Base-by-base conservation (phyloP, 2,888 invertebrate genomes). In the Dryadula phaetusa region DNA sequence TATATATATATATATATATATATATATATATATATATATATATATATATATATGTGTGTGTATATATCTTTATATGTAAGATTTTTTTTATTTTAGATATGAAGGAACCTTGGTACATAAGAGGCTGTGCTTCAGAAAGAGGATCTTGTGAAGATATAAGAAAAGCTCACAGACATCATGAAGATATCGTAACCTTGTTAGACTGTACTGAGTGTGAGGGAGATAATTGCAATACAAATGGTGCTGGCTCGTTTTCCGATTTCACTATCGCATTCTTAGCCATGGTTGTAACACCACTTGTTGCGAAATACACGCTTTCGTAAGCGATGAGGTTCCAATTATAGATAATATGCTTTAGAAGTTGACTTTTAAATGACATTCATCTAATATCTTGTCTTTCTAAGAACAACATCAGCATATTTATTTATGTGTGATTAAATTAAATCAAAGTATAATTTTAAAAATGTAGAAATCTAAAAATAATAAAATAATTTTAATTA, bases 101-200 rank as follows among this genome's bases (percentile, higher is more conserved):
- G 76, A 77, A 80, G 7, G 78, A 75, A 6, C 75, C 84, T 0
- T 84, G 85, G 81, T 79, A 78, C 68, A 77, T 89, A 4, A 81
- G 91, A 10, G 90, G 88, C 2, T 91, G 91, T 60, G 82, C 82
- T 4, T 79, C 87, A 0, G 90, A 87, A 37, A 78, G 84, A 58
- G 88, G 89, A 0, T 76, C 82, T 0, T 91, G 91, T 67, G 74
- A 72, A 0, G 89, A 91, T 6, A 82, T 91, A 46, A 76, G 68
- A 47, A 77, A 73, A 49, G 77, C 83, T 0, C 85, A 84, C 52
- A 69, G 74, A 0, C 62, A 70, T 0, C 79, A 81, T 22, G 69
- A 71, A 0, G 75, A 80, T 16, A 72, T 80, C n/a, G 80, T 87
- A 3, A 72, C 75, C 6, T 62, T 90, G 25, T n/a, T 79, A 0